phyloP scores from a whole-genome alignment of 1,140 invertebrate genomes.

The Ganaspis sp. region DNA sequence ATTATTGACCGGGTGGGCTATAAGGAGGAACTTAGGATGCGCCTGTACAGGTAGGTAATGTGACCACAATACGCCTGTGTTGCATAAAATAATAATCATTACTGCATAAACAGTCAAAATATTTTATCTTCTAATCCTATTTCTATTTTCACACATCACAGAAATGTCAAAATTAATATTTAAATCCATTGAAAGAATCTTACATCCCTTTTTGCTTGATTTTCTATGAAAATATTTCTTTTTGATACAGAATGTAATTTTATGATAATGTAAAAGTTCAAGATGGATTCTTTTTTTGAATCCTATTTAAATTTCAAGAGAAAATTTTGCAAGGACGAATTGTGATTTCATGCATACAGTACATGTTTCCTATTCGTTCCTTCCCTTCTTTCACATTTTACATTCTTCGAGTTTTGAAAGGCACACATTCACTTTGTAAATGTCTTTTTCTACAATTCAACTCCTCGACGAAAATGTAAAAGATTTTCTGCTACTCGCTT shows the following conservation, averaged over 20 bases:
- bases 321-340: slow-evolving; percentile 8
- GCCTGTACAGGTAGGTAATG: too few species aligned
- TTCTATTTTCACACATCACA: too few species aligned
- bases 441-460: slow-evolving; percentile 49
- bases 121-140: too few species aligned
- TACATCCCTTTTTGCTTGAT: background rate
- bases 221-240: background rate
- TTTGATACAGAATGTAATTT: background rate
- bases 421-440: slow-evolving; percentile 47
- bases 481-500: slow-evolving; percentile 33
- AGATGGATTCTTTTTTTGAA: background rate
- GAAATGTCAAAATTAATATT: background rate
- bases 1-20: too few species aligned
- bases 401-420: slow-evolving; percentile 50
- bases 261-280: background rate
- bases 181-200: background rate
- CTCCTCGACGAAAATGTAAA: slow-evolving; percentile 40
- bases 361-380: slow-evolving; percentile 14
- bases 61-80: too few species aligned
- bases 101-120: too few species aligned
- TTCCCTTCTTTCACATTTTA: slow-evolving; percentile 46
- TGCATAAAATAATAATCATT: too few species aligned
- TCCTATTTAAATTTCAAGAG: slow-evolving; percentile 15
- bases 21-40: too few species aligned
- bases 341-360: slow-evolving; percentile 8